Evolutionary conservation across 2,113 vertebrate genomes (phyloP).

Genomic region (Gallinago jamesoni): DNA sequence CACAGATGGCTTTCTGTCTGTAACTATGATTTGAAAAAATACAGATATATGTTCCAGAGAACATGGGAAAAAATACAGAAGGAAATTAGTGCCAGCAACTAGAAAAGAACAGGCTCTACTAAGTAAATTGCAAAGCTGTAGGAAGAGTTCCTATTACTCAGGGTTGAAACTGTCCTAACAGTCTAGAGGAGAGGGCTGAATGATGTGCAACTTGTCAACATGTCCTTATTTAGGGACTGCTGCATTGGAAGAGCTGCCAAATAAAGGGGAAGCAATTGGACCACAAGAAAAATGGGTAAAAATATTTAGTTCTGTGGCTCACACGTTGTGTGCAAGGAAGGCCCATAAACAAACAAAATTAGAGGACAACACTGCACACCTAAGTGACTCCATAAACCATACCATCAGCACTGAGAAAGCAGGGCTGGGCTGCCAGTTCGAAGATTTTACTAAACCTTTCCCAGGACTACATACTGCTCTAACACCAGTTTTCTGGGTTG

Average conservation of each 20-base stretch:
- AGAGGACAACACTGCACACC: background rate
- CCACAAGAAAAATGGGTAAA: background rate
- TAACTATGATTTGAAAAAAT: slow-evolving; percentile 35
- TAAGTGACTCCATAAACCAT: background rate
- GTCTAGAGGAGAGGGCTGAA: background rate
- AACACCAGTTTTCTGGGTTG: background rate
- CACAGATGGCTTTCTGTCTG: slow-evolving; percentile 57
- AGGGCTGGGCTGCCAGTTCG: background rate
- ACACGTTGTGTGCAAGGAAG: background rate
- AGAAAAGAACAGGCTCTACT: slow-evolving; percentile 1
- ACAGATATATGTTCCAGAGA: slow-evolving; percentile 16
- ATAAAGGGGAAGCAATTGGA: background rate
- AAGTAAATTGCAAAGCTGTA: background rate
- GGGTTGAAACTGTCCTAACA: background rate
- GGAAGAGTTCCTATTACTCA: background rate
- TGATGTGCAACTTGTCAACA: slow-evolving; percentile 26
- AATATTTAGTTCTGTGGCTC: background rate
- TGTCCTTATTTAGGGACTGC: slow-evolving; percentile 18
- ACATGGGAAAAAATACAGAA: slow-evolving; percentile 25
- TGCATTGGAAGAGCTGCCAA: background rate
- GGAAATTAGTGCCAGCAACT: slow-evolving; percentile 21
- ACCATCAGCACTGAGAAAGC: background rate
- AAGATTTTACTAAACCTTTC: background rate
- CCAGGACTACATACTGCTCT: background rate
- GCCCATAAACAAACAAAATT: background rate